Evolutionary conservation across 2,113 vertebrate species (phyloP).

Genomic region (Onychostruthus taczanowskii): DNA sequence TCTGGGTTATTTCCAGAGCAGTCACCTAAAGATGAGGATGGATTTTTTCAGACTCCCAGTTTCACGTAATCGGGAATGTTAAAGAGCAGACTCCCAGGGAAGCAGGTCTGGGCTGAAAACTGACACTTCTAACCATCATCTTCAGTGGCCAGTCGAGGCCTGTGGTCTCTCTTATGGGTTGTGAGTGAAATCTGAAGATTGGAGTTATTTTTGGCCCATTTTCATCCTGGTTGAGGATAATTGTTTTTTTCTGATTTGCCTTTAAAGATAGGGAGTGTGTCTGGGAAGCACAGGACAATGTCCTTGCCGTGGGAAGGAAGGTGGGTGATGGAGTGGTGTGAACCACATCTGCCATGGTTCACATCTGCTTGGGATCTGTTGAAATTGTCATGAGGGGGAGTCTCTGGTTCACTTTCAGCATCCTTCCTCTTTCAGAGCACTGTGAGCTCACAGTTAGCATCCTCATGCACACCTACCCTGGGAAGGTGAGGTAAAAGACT

Average conservation of each 20-base stretch:
- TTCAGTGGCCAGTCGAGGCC: not conserved
- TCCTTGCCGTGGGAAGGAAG: not conserved
- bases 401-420: not conserved
- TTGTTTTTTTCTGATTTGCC: not conserved
- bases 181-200: not conserved
- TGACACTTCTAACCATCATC: accelerated
- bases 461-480: not conserved
- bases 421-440: not conserved
- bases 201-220: not conserved
- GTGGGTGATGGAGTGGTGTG: not conserved
- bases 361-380: not conserved
- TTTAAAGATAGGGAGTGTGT: not conserved
- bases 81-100: not conserved
- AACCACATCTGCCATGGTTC: not conserved
- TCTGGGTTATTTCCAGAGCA: not conserved
- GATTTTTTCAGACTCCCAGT: not conserved
- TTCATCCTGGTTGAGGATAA: not conserved
- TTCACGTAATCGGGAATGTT: accelerated
- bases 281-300: not conserved
- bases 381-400: not conserved
- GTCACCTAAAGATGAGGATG: not conserved
- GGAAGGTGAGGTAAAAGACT: not conserved
- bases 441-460: not conserved
- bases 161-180: not conserved
- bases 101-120: not conserved